A percentile compares a stretch with the other conserved stretches of the same genome.
Conservation (phyloP, 2,888 invertebrate species). For the Leucophenga montana region DNA sequence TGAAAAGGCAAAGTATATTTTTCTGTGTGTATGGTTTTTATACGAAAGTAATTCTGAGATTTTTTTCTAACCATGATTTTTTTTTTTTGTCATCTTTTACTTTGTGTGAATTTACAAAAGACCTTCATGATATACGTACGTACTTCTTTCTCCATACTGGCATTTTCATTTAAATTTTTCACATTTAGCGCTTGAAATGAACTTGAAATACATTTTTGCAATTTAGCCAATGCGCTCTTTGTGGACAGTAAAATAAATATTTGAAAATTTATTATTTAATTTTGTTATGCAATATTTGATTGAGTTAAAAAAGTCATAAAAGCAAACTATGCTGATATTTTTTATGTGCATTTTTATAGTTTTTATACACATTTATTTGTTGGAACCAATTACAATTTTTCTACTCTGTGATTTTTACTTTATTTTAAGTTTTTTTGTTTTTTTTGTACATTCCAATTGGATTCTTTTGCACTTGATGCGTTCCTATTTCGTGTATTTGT, state of each 20-base stretch:
- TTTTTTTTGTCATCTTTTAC: too few relatives aligned
- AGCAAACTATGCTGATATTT: conserved; percentile 18
- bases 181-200: conserved; percentile 5
- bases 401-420: conserved; percentile 44
- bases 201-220: conserved; percentile 20
- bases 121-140: not conserved
- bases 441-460: not conserved
- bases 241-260: conserved; percentile 9
- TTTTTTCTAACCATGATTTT: conserved; percentile 26
- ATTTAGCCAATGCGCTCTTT: too few relatives aligned
- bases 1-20: conserved; percentile 34
- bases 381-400: conserved; percentile 60
- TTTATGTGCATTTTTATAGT: conserved; percentile 6
- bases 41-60: conserved; percentile 38
- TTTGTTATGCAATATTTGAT: conserved; percentile 42
- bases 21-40: conserved; percentile 44
- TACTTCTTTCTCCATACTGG: not conserved
- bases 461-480: too few relatives aligned
- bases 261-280: conserved; percentile 24
- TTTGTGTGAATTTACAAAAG: not conserved
- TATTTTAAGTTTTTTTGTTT: conserved; percentile 25
- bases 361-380: not conserved
- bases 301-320: conserved; percentile 57
- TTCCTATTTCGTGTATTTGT: conserved; percentile 33
- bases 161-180: conserved; percentile 10